Evolutionary conservation across 2,797 vertebrate genomes (phyloP).

Genomic region (Distichodus sexfasciatus): DNA sequence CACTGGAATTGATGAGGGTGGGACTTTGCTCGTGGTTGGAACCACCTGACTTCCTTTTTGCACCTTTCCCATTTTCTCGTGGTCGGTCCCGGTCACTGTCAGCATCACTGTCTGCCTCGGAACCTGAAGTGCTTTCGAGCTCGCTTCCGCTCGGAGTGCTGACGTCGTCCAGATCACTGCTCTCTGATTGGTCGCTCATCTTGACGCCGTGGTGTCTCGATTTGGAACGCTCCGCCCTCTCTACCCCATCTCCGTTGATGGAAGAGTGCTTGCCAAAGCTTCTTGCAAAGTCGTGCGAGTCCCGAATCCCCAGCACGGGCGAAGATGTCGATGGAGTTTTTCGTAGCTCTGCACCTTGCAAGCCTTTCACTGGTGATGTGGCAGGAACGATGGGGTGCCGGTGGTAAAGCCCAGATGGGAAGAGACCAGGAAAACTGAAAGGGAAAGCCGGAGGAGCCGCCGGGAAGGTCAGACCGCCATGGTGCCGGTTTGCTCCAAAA

Average conservation of each 20-base stretch:
- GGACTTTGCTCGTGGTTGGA: slow-evolving; percentile 80
- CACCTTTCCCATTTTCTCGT: slow-evolving; percentile 92
- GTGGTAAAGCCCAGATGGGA: slow-evolving; percentile 97
- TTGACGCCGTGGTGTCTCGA: slow-evolving; percentile 87
- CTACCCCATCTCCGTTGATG: slow-evolving; percentile 76
- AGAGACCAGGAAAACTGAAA: slow-evolving; percentile 97
- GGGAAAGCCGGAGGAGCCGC: slow-evolving; percentile 93
- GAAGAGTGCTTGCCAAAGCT: slow-evolving; percentile 90
- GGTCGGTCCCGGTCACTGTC: slow-evolving; percentile 90
- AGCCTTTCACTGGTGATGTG: slow-evolving; percentile 88
- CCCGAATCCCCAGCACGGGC: slow-evolving; percentile 85
- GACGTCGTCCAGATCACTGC: slow-evolving; percentile 89
- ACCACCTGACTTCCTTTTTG: slow-evolving; percentile 83
- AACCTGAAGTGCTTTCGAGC: slow-evolving; percentile 91
- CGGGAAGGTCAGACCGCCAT: slow-evolving; percentile 94
- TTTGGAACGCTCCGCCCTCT: slow-evolving; percentile 76
- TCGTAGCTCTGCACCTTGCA: slow-evolving; percentile 69
- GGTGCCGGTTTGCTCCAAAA: slow-evolving; percentile 95
- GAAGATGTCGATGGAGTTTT: slow-evolving; percentile 87
- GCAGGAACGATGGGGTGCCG: slow-evolving; percentile 91
- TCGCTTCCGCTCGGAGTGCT: slow-evolving; percentile 96
- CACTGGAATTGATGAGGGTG: slow-evolving; percentile 66
- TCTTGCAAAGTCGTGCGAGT: slow-evolving; percentile 91
- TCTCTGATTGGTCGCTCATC: slow-evolving; percentile 95
- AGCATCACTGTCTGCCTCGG: slow-evolving; percentile 93